Evolutionary conservation across 53 echinoderm and acorn worm species (phyloP).

Genomic region (Arbacia lixula): DNA sequence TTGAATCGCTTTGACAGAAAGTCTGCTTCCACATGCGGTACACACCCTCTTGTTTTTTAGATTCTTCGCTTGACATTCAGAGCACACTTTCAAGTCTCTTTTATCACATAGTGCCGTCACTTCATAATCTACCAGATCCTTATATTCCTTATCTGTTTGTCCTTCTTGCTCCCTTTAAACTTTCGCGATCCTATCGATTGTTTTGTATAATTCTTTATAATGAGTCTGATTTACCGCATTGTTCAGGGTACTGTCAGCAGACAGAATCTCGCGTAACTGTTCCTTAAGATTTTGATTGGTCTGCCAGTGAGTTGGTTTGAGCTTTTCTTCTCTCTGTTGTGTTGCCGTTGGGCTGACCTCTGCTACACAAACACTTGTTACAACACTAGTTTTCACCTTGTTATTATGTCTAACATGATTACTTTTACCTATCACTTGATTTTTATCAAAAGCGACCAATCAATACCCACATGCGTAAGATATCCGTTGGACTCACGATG

Average conservation of each 20-base stretch:
- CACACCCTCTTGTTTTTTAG: slow-evolving; percentile 16
- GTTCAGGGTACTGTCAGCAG: neutral
- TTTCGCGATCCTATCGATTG: neutral
- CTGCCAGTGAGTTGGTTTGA: slow-evolving; percentile 16
- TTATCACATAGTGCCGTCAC: neutral
- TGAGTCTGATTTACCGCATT: slow-evolving; percentile 14
- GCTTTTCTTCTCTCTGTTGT: neutral
- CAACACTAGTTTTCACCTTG: slow-evolving; percentile 22
- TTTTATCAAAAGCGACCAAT: slow-evolving; percentile 3
- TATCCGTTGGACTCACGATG: no score
- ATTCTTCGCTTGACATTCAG: neutral
- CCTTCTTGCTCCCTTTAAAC: neutral
- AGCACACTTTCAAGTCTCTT: neutral
- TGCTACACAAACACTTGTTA: slow-evolving; percentile 23
- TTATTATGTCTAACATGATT: slow-evolving; percentile 25
- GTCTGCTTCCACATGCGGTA: neutral
- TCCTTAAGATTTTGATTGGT: neutral
- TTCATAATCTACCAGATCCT: slow-evolving; percentile 7
- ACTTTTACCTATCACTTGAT: slow-evolving; percentile 17
- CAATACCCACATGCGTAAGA: neutral
- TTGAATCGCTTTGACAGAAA: neutral
- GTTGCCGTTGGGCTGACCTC: neutral
- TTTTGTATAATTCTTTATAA: neutral
- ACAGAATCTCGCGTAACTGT: neutral
- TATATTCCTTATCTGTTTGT: neutral